Evolutionary conservation across 2,888 invertebrate genomes (phyloP).

Genomic region (Drosophila setosimentum): DNA sequence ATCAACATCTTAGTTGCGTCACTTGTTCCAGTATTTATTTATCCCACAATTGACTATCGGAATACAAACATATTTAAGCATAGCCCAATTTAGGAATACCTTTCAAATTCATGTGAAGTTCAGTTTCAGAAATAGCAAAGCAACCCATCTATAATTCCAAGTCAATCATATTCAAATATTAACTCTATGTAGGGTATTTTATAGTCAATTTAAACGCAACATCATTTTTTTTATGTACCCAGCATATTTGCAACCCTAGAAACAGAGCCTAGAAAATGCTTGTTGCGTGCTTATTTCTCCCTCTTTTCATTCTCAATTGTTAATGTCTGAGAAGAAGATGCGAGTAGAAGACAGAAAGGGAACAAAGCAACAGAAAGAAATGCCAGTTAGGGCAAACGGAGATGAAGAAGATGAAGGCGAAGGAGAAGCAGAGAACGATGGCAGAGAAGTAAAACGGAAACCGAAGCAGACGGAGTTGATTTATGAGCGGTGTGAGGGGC

Average conservation of each 20-base stretch:
- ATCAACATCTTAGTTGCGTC: background rate
- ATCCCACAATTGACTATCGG: background rate
- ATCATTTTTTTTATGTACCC: slow-evolving; percentile 24
- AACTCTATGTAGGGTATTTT: slow-evolving; percentile 14
- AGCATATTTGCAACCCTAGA: slow-evolving; percentile 48
- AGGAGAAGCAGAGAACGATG: slow-evolving; percentile 5
- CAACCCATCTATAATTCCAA: background rate
- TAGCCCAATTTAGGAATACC: background rate
- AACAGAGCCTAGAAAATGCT: slow-evolving; percentile 48
- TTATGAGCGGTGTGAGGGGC: slow-evolving; percentile 45
- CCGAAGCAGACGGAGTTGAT: slow-evolving; percentile 64
- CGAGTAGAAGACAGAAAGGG: background rate
- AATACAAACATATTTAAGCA: background rate
- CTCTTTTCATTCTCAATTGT: slow-evolving; percentile 16
- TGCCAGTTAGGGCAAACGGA: slow-evolving; percentile 2
- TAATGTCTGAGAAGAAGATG: slow-evolving; percentile 34
- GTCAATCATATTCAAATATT: background rate
- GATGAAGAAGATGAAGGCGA: slow-evolving; percentile 2
- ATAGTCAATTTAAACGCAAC: background rate
- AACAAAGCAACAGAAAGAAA: slow-evolving; percentile 32
- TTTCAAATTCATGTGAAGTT: background rate
- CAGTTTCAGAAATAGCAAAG: background rate
- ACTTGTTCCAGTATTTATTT: background rate
- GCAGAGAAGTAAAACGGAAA: slow-evolving; percentile 44
- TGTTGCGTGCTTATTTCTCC: slow-evolving; percentile 28